Conservation (phyloP, 2,888 invertebrate genomes). For the Fragum whitleyi region DNA sequence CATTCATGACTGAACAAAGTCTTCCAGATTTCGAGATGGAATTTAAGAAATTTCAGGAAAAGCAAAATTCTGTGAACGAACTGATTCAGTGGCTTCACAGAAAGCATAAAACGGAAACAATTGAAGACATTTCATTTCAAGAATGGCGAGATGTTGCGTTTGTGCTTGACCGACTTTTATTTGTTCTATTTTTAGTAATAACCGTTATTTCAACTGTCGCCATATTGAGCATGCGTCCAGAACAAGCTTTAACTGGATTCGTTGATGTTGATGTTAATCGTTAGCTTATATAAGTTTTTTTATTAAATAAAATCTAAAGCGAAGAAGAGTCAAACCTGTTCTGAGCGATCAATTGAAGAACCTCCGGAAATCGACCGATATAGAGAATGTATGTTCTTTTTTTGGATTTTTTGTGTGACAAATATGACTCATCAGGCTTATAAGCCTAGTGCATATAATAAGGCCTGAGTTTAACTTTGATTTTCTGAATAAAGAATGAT, state of each 20-base stretch:
- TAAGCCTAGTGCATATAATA: too few relatives aligned
- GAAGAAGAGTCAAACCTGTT: too few relatives aligned
- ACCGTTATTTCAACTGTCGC: slow-evolving; percentile 73
- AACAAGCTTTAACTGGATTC: slow-evolving; percentile 62
- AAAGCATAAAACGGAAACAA: slow-evolving; percentile 70
- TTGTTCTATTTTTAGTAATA: slow-evolving; percentile 74
- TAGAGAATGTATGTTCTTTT: too few relatives aligned
- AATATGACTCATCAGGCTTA: too few relatives aligned
- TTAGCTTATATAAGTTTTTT: background rate
- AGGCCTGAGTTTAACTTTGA: too few relatives aligned
- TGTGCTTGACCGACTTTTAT: slow-evolving; percentile 77
- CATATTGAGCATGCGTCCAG: slow-evolving; percentile 76
- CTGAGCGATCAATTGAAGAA: too few relatives aligned
- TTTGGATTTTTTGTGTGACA: too few relatives aligned
- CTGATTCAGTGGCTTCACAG: slow-evolving; percentile 71
- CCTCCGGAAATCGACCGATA: too few relatives aligned
- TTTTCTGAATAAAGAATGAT: too few relatives aligned
- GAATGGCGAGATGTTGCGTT: slow-evolving; percentile 80
- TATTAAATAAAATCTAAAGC: too few relatives aligned
- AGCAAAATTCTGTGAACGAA: slow-evolving; percentile 69
- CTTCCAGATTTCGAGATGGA: slow-evolving; percentile 43
- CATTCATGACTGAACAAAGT: slow-evolving; percentile 34
- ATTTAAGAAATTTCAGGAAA: slow-evolving; percentile 48
- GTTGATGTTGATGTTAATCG: slow-evolving; percentile 36
- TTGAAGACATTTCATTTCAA: slow-evolving; percentile 72